Conservation (phyloP, 2,888 invertebrate species). For the Apamea monoglypha region DNA sequence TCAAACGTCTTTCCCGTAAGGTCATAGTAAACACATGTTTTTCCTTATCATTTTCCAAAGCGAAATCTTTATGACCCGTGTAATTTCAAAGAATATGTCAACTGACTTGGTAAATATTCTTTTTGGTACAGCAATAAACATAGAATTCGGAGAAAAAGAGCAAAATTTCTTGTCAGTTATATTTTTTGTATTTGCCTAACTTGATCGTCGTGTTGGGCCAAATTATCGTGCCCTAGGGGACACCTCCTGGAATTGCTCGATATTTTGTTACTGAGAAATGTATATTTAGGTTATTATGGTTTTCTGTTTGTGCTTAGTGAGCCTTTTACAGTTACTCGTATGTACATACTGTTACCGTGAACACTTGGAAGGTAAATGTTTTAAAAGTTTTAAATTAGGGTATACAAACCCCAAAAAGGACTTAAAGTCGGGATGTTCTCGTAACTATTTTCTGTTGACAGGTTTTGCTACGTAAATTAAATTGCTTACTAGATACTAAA, state of each 20-base stretch:
- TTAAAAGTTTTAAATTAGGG: neutral
- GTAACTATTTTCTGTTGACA: neutral
- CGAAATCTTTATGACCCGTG: neutral
- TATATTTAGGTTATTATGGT: neutral
- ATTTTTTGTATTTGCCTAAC: neutral
- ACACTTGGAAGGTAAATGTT: neutral
- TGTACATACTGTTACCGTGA: neutral
- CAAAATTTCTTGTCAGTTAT: neutral
- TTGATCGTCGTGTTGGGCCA: slow-evolving; percentile 1
- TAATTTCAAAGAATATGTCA: neutral
- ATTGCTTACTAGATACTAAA: neutral
- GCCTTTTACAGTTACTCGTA: neutral
- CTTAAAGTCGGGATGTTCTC: neutral
- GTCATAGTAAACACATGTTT: neutral
- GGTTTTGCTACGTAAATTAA: too few species aligned
- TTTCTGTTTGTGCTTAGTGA: neutral
- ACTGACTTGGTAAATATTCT: neutral
- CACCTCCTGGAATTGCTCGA: neutral
- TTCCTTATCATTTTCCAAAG: too few species aligned
- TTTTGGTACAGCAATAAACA: neutral
- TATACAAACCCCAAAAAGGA: neutral
- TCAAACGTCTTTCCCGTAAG: neutral
- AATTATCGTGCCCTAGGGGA: slow-evolving; percentile 30
- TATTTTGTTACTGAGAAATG: neutral
- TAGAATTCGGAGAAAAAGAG: neutral